Evolutionary conservation across 1,140 invertebrate genomes (phyloP).

Genomic region (Macrosteles quadrilineatus): DNA sequence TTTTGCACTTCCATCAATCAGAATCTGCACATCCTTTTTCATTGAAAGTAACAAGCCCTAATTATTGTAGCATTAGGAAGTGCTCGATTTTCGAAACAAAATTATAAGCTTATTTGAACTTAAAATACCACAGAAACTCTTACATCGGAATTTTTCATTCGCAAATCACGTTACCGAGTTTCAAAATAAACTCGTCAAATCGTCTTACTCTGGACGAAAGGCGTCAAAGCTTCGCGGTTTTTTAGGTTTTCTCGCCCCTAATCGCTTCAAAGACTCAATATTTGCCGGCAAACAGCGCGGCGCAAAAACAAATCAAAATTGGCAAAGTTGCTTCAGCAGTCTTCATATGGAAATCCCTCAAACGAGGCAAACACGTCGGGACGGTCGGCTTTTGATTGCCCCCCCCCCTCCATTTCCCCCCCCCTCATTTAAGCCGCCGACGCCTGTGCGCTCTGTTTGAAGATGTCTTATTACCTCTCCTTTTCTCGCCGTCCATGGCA

Average conservation of each 20-base stretch:
- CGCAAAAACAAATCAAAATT: conserved; percentile 21
- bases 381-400: conserved; percentile 18
- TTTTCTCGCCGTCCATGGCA: not conserved
- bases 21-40: too few species aligned
- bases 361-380: conserved; percentile 17
- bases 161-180: too few species aligned
- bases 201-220: not conserved
- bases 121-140: too few species aligned
- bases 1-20: too few species aligned
- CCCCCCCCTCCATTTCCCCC: not conserved
- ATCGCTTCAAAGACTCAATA: conserved; percentile 7
- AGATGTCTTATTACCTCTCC: conserved; percentile 19
- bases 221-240: not conserved
- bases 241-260: not conserved
- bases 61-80: too few species aligned
- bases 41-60: too few species aligned
- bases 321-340: not conserved
- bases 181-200: too few species aligned
- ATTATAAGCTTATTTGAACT: too few species aligned
- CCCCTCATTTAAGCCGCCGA: not conserved
- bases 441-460: conserved; percentile 9
- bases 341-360: conserved; percentile 19
- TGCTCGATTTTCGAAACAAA: too few species aligned
- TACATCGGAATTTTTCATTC: too few species aligned
- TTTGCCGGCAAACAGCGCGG: conserved; percentile 13